Percentiles rank a stretch among this genome's conserved stretches.
phyloP scores from a whole-genome alignment of 2,888 invertebrate genomes.

The Gortyna flavago region DNA sequence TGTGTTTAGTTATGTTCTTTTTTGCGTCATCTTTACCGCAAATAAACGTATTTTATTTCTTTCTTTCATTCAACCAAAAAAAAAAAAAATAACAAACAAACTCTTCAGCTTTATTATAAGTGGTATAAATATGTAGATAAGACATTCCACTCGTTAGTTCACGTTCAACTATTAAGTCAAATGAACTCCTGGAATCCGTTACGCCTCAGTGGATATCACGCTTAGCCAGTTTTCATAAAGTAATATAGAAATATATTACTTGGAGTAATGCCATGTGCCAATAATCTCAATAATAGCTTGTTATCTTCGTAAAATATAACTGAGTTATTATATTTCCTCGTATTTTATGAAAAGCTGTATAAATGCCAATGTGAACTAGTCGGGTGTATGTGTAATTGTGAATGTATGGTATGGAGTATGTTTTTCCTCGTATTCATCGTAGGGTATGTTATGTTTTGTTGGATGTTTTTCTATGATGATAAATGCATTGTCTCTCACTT shows the following conservation, averaged over 20 bases:
- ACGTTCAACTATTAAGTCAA: constrained; percentile 22
- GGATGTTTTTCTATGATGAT: not conserved
- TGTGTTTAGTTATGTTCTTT: too few relatives aligned
- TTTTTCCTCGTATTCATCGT: not conserved
- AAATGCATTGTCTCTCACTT: not conserved
- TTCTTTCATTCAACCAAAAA: too few relatives aligned
- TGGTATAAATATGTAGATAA: not conserved
- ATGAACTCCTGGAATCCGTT: constrained; percentile 11
- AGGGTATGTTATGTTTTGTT: too few relatives aligned
- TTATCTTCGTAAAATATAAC: constrained; percentile 56
- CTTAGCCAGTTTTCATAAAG: constrained; percentile 34
- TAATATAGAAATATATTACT: constrained; percentile 54
- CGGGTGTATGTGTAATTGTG: constrained; percentile 33
- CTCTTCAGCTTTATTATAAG: not conserved
- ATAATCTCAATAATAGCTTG: constrained; percentile 61
- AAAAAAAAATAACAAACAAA: not conserved
- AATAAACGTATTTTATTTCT: too few relatives aligned
- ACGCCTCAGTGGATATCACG: constrained; percentile 37
- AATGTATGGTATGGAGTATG: constrained; percentile 3
- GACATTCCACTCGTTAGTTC: not conserved
- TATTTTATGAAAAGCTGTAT: constrained; percentile 50
- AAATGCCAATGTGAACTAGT: constrained; percentile 37
- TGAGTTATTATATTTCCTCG: constrained; percentile 38
- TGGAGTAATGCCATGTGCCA: constrained; percentile 64
- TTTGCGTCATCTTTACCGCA: too few relatives aligned